Evolutionary conservation across 2,888 invertebrate genomes (phyloP).

Genomic region (Cerastis leucographa): DNA sequence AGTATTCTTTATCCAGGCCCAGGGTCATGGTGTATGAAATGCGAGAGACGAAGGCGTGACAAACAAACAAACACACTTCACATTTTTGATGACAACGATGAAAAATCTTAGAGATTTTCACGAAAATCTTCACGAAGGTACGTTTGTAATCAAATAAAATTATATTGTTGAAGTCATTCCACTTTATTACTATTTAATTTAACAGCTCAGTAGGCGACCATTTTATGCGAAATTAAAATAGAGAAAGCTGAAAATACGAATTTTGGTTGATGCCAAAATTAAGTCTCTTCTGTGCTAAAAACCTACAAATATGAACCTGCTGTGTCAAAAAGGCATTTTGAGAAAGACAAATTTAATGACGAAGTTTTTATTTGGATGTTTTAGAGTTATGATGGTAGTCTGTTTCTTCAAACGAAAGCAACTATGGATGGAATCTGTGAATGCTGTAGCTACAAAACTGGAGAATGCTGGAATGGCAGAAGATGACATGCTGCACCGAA

Average conservation of each 20-base stretch:
- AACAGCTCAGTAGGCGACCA: conserved; percentile 26
- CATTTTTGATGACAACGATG: not conserved
- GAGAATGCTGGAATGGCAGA: too few relatives aligned
- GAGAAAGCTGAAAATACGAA: conserved; percentile 37
- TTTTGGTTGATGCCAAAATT: conserved; percentile 25
- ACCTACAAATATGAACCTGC: not conserved
- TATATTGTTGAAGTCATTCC: conserved; percentile 41
- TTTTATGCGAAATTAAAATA: conserved; percentile 47
- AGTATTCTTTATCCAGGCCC: not conserved
- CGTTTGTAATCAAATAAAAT: conserved; percentile 49
- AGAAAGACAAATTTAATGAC: not conserved
- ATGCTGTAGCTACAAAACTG: too few relatives aligned
- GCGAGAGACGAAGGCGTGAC: not conserved
- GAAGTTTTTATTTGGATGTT: not conserved
- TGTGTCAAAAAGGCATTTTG: not conserved
- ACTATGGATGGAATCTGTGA: too few relatives aligned
- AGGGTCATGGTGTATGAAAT: not conserved
- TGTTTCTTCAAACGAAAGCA: too few relatives aligned
- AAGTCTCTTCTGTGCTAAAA: conserved; percentile 17
- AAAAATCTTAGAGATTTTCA: conserved; percentile 26
- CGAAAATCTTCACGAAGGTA: conserved; percentile 33
- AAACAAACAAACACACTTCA: not conserved
- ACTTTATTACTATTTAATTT: conserved; percentile 55
- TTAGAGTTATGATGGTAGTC: too few relatives aligned
- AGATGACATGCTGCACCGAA: too few relatives aligned